A percentile compares a stretch with the other conserved stretches of the same genome.
These are phyloP conservation scores for Conger conger DNA, from an alignment of 2,113 vertebrate species.

Conservation along the genomic window DNA sequence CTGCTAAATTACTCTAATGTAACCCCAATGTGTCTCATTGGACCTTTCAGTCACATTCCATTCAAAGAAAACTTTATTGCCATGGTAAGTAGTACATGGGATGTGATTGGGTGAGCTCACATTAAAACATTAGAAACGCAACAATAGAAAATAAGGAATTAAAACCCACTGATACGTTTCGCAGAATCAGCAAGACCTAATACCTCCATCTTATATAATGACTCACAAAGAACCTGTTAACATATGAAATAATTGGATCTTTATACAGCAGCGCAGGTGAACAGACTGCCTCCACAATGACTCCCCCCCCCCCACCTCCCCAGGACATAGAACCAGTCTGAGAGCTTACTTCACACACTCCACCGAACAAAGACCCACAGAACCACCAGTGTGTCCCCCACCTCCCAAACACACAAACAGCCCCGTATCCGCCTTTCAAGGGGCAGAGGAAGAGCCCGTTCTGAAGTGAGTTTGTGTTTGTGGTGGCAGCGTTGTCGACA, in stretches of 20 bases:
- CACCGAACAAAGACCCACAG: not conserved
- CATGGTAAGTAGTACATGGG: no score
- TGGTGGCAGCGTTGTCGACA: not conserved
- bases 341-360: slow-evolving; percentile 12
- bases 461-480: not conserved
- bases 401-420: not conserved
- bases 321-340: not conserved
- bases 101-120: no score
- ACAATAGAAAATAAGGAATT: no score
- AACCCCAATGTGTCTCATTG: not conserved
- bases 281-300: not conserved
- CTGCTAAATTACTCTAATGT: no score
- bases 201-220: no score
- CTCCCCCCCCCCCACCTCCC: no score
- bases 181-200: no score
- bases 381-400: no score
- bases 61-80: not conserved
- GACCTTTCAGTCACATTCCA: not conserved
- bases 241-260: no score
- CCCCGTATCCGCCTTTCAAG: not conserved
- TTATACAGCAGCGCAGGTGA: not conserved
- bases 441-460: not conserved
- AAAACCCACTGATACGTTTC: no score
- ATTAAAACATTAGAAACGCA: no score
- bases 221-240: no score